Evolutionary conservation across 2,113 vertebrate genomes (phyloP).

Genomic region (Microcebus griseorufus): DNA sequence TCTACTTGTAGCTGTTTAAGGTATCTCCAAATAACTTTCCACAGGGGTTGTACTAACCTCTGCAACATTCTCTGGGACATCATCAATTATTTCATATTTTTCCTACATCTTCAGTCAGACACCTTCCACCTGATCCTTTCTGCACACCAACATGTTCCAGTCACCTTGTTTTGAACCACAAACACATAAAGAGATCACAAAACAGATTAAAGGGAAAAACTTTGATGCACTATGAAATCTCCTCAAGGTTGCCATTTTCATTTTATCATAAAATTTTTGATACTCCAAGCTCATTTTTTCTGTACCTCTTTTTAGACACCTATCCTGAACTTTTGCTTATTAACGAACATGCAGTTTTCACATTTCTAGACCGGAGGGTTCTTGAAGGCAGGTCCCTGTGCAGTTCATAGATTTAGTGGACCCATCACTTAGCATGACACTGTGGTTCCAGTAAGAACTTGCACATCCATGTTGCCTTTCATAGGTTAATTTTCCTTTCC

Average conservation of each 20-base stretch:
- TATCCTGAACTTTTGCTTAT: not conserved
- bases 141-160: fast-evolving
- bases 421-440: fast-evolving
- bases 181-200: not conserved
- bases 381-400: not conserved
- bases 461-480: too few species aligned
- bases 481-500: fast-evolving
- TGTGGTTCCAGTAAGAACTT: not conserved
- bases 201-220: too few species aligned
- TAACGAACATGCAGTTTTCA: too few species aligned
- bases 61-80: not conserved
- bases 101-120: not conserved
- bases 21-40: too few species aligned
- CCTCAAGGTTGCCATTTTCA: fast-evolving
- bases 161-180: not conserved
- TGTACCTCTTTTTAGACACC: fast-evolving
- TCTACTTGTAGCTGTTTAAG: too few species aligned
- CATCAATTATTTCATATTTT: not conserved
- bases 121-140: fast-evolving
- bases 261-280: fast-evolving
- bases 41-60: too few species aligned
- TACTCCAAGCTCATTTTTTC: fast-evolving
- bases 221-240: too few species aligned
- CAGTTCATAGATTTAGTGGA: not conserved
- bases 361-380: not conserved